These are phyloP conservation scores for Trissoscelio sp. DNA, from an alignment of 2,888 invertebrate species.

Conservation along the genomic window DNA sequence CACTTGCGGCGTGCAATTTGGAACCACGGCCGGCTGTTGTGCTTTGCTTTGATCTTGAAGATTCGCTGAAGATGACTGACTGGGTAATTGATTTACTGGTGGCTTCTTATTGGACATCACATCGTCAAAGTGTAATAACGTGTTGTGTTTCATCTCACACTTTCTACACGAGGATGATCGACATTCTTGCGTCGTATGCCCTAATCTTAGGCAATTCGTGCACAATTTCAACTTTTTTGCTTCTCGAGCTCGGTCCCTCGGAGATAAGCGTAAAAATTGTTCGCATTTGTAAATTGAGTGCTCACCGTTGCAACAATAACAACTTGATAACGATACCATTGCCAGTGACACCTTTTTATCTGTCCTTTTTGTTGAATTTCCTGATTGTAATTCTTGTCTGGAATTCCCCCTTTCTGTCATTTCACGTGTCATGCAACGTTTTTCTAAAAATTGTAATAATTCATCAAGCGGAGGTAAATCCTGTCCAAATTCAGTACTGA, in stretches of 20 bases:
- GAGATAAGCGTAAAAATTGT: neutral
- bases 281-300: constrained; percentile 8
- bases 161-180: constrained; percentile 32
- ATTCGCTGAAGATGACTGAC: neutral
- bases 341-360: neutral
- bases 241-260: neutral
- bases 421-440: constrained; percentile 1
- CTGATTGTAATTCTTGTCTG: neutral
- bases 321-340: neutral
- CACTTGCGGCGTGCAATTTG: constrained; percentile 7
- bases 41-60: neutral
- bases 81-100: neutral
- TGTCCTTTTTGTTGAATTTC: neutral
- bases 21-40: neutral
- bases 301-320: neutral
- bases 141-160: constrained; percentile 21
- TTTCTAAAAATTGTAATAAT: constrained; percentile 14
- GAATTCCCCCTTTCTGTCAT: constrained; percentile 6
- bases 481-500: neutral
- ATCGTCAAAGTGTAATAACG: constrained; percentile 13
- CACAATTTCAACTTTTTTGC: neutral
- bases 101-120: neutral
- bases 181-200: constrained; percentile 5
- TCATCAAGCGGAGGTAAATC: neutral
- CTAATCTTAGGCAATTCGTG: neutral